Evolutionary conservation across 2,888 invertebrate species (phyloP).

Genomic region (Anoncus sp.): DNA sequence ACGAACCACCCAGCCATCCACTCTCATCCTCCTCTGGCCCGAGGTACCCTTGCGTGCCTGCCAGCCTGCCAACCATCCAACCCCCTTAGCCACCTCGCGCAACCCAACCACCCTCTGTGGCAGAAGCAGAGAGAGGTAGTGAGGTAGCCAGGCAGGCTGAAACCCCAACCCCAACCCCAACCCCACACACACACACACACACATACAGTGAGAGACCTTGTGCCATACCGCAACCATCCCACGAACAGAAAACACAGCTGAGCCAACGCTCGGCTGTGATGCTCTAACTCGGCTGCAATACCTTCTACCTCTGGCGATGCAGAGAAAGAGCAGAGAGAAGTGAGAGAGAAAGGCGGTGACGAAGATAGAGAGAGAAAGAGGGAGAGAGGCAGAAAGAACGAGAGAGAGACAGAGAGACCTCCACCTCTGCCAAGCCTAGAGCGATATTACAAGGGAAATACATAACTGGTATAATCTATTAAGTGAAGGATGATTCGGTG

Average conservation of each 20-base stretch:
- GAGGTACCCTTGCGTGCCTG: slow-evolving; percentile 78
- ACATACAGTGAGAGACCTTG: slow-evolving; percentile 71
- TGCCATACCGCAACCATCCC: slow-evolving; percentile 72
- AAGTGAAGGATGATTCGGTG: slow-evolving; percentile 56
- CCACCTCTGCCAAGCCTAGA: slow-evolving; percentile 49
- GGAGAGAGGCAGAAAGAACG: slow-evolving; percentile 31
- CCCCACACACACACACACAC: slow-evolving; percentile 73
- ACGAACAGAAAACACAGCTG: slow-evolving; percentile 82
- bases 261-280: slow-evolving; percentile 77
- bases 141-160: slow-evolving; percentile 56
- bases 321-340: slow-evolving; percentile 59
- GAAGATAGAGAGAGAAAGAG: slow-evolving; percentile 12
- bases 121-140: slow-evolving; percentile 54
- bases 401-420: slow-evolving; percentile 34
- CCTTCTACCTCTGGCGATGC: slow-evolving; percentile 77
- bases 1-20: slow-evolving; percentile 57
- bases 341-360: slow-evolving; percentile 8
- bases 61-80: slow-evolving; percentile 78
- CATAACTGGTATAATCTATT: slow-evolving; percentile 65
- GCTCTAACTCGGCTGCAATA: slow-evolving; percentile 75
- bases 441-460: slow-evolving; percentile 61
- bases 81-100: slow-evolving; percentile 58
- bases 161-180: slow-evolving; percentile 72
- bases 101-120: slow-evolving; percentile 59
- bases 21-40: slow-evolving; percentile 73